Evolutionary conservation across 2,888 invertebrate genomes (phyloP), one percentile per base, ranked within the genome.

Genomic region (Griposia aprilina): DNA sequence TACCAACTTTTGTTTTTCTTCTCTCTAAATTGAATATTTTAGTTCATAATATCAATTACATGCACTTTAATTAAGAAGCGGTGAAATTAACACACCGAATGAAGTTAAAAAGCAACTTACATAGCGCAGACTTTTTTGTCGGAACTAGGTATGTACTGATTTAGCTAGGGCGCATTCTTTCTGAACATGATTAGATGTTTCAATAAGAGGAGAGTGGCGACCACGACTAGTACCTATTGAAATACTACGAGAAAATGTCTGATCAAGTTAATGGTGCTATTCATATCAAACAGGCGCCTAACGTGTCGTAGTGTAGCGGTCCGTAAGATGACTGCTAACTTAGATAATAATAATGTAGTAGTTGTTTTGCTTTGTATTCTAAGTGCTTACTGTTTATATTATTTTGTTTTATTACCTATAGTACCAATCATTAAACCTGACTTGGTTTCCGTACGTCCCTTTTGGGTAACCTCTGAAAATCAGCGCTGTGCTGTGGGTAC

Each of bases 221-320:
- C n/a, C 17, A 10, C 6, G 1, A 36, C 45, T 17, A n/a, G 7
- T n/a, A 23, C 78, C 70, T 63, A 11, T 20, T 23, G 23, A 55
- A 71, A 78, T 55, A 26, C 6, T 10, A 20, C n/a, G 17, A 62
- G 75, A 66, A 75, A 11, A 36, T 36, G 6, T 66, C 20, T 26
- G 1, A 65, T 20, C 23, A 15, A 55, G 7, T 36, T 36, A 57
- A n/a, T 59, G 10, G 2, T 59, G 45, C 50, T 52, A 65, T 65
- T 59, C 7, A 13, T 45, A 23, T 57, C 10, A 1, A 50, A 23
- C 23, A 74, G 81, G 78, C 63, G 30, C 30, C 13, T 30, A 30
- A 41, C 13, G 20, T 36, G 23, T n/a, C 2, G 1, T 13, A 17
- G 2, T 11, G 7, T 13, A n/a, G 15, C 13, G 11, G 57, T 8